Percentiles rank a stretch among this genome's conserved stretches.
Conservation (phyloP, 2,888 invertebrate genomes). For the Amitus sp. region DNA sequence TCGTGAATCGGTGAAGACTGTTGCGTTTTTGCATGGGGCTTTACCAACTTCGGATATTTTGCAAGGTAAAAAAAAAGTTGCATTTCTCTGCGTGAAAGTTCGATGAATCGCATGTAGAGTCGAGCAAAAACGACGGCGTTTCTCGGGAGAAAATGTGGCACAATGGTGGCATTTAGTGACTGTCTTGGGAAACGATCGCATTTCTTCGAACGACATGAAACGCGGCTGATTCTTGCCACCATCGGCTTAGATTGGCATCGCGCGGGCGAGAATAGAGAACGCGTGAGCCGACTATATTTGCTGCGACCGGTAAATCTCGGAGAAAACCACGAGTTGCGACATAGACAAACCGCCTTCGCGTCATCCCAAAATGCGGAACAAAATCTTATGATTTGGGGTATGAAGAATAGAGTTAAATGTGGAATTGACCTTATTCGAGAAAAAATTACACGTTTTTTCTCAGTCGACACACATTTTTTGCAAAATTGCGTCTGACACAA, state of each 20-base stretch:
- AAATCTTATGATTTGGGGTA: too few relatives aligned
- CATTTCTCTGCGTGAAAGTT: too few relatives aligned
- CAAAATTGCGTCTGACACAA: too few relatives aligned
- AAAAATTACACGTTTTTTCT: too few relatives aligned
- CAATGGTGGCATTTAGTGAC: conserved; percentile 30
- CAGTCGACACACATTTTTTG: too few relatives aligned
- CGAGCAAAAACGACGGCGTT: neutral
- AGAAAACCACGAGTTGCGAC: conserved; percentile 3
- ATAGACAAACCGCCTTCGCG: too few relatives aligned
- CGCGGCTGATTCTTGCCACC: conserved; percentile 18
- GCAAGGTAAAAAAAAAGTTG: too few relatives aligned
- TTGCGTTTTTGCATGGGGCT: too few relatives aligned
- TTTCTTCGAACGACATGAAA: conserved; percentile 16
- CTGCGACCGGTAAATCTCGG: conserved; percentile 17
- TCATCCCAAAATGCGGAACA: neutral
- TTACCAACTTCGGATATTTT: too few relatives aligned
- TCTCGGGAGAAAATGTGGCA: conserved; percentile 28
- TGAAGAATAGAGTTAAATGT: too few relatives aligned
- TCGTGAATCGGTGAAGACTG: too few relatives aligned
- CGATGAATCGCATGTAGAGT: neutral
- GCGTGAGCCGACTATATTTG: conserved; percentile 23
- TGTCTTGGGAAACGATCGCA: conserved; percentile 19
- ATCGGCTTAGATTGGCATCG: conserved; percentile 11
- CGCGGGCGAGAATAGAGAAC: conserved; percentile 22
- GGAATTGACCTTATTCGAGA: too few relatives aligned